Evolutionary conservation across 2,113 vertebrate species (phyloP).

Genomic region (Phylloscopus trochiloides): DNA sequence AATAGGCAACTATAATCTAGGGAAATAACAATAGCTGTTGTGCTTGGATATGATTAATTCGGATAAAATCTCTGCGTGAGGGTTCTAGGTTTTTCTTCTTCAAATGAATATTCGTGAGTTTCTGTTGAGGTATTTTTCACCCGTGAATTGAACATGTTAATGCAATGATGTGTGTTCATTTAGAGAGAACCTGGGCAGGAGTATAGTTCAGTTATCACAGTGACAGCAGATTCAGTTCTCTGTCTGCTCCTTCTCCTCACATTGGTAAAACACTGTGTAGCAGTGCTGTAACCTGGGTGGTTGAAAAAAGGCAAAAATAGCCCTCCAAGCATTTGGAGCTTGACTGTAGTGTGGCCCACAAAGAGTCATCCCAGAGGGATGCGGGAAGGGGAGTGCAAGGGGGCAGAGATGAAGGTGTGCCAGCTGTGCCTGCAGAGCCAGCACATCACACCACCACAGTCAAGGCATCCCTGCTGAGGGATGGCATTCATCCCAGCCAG

Average conservation of each 20-base stretch:
- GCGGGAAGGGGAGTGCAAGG: fast-evolving
- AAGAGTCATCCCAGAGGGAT: fast-evolving
- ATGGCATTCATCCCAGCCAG: not conserved
- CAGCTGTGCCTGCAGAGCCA: not conserved
- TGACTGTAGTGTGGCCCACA: not conserved
- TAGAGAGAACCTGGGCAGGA: not conserved
- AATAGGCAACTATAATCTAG: not conserved
- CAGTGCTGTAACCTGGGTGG: not conserved
- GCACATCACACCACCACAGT: fast-evolving
- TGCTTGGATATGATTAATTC: not conserved
- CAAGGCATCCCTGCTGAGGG: not conserved
- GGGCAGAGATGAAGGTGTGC: not conserved
- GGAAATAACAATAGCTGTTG: not conserved
- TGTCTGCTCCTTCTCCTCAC: fast-evolving
- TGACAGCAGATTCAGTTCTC: not conserved
- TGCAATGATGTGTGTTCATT: not conserved
- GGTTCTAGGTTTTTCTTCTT: not conserved
- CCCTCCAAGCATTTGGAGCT: not conserved
- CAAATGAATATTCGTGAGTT: not conserved
- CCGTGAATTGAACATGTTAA: not conserved
- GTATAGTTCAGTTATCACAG: not conserved
- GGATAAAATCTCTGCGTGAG: not conserved
- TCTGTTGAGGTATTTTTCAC: not conserved
- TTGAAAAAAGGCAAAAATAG: not conserved
- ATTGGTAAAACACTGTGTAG: not conserved